phyloP scores from a whole-genome alignment of 64 coral and sea anemone species.

The Anthopleura sola region DNA sequence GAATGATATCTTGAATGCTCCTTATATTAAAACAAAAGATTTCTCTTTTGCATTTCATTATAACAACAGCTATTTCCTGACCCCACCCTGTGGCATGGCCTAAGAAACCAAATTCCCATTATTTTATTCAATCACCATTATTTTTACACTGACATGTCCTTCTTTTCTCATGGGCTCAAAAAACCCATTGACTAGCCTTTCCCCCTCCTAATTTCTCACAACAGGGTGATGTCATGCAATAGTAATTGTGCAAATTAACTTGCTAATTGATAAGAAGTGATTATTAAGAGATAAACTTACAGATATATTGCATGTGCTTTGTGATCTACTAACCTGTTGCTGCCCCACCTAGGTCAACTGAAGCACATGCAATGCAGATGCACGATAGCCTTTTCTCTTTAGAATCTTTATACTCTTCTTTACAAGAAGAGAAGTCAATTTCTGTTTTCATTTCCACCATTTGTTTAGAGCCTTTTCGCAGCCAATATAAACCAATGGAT shows the following conservation, averaged over 20 bases:
- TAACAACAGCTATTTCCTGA: too few species aligned
- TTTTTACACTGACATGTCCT: too few species aligned
- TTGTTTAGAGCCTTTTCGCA: constrained; percentile 25
- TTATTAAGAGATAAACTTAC: constrained; percentile 16
- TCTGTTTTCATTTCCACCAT: constrained; percentile 28
- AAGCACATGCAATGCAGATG: constrained; percentile 11
- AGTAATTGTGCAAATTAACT: neutral
- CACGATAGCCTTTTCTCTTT: constrained; percentile 18
- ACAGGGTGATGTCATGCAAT: too few species aligned
- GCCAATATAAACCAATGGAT: constrained; percentile 18
- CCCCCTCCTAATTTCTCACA: too few species aligned
- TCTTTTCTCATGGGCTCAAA: too few species aligned
- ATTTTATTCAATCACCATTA: too few species aligned
- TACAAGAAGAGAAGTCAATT: constrained; percentile 15
- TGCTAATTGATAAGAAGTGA: constrained; percentile 7
- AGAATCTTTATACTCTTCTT: constrained; percentile 20
- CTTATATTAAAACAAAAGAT: too few species aligned
- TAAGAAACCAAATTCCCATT: too few species aligned
- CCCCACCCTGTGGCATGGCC: too few species aligned
- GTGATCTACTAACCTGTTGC: neutral
- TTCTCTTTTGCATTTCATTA: too few species aligned
- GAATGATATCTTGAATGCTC: too few species aligned
- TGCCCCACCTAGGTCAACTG: constrained; percentile 5
- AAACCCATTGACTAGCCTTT: too few species aligned
- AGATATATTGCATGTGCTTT: neutral